Evolutionary conservation across 2,888 invertebrate species (phyloP).

Genomic region (Apamea crenata): DNA sequence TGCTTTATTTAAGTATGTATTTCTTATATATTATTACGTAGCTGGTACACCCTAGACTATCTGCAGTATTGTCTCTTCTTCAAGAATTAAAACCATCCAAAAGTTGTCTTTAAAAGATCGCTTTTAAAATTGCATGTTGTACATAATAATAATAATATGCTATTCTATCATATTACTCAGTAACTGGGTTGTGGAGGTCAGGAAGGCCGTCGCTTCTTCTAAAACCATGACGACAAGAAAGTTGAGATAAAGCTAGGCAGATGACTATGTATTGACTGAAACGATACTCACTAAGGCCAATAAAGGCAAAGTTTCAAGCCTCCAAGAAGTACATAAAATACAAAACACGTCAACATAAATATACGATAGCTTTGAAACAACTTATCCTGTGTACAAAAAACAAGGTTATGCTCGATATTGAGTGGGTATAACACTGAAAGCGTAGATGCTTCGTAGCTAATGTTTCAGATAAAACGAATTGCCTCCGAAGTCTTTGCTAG

Average conservation of each 20-base stretch:
- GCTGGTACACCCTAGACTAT: background rate
- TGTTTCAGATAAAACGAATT: slow-evolving; percentile 79
- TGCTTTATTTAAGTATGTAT: background rate
- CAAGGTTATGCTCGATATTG: slow-evolving; percentile 48
- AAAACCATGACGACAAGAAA: background rate
- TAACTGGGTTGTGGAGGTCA: background rate
- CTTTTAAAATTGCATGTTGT: background rate
- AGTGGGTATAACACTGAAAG: slow-evolving; percentile 54
- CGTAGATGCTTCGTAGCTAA: slow-evolving; percentile 69
- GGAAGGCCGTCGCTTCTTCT: background rate
- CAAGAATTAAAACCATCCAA: background rate
- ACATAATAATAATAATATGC: too few relatives aligned
- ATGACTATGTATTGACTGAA: background rate
- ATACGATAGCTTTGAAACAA: background rate
- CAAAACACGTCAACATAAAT: slow-evolving; percentile 26
- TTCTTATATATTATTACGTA: background rate
- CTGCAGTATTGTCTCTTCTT: background rate
- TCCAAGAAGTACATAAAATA: slow-evolving; percentile 13
- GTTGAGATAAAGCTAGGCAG: background rate
- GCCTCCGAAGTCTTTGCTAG: slow-evolving; percentile 74
- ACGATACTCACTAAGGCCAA: background rate
- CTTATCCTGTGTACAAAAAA: slow-evolving; percentile 36
- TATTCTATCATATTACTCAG: background rate
- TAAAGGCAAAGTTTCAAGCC: background rate
- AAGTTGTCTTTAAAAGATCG: background rate